These are phyloP conservation scores for Cryptotermes secundus DNA, from an alignment of 1,140 invertebrate genomes.

Conservation along the genomic window DNA sequence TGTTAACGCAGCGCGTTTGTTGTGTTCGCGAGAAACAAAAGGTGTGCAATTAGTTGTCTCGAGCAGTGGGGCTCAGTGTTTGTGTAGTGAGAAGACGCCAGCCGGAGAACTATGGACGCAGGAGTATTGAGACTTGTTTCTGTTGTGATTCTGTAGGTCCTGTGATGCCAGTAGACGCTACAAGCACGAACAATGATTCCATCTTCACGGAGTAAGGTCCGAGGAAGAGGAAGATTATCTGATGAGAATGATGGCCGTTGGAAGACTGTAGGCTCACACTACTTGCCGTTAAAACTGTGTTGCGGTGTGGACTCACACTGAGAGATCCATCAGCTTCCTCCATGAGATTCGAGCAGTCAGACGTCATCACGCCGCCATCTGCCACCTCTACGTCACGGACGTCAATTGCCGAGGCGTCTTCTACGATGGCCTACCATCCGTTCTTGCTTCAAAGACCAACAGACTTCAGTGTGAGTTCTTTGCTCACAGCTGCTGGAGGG, in stretches of 20 bases:
- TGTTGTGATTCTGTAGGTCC: too few relatives aligned
- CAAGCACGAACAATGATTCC: too few relatives aligned
- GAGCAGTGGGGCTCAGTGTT: too few relatives aligned
- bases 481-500: conserved; percentile 70
- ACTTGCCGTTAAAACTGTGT: background rate
- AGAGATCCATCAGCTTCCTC: conserved; percentile 20
- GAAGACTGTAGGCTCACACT: too few relatives aligned
- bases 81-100: too few relatives aligned
- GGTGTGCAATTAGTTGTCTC: too few relatives aligned
- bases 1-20: background rate
- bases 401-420: background rate
- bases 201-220: too few relatives aligned
- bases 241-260: too few relatives aligned
- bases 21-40: background rate
- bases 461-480: conserved; percentile 88
- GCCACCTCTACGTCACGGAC: conserved; percentile 21
- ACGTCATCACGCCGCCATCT: conserved; percentile 12
- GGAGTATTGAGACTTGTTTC: too few relatives aligned
- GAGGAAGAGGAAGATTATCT: too few relatives aligned
- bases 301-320: background rate
- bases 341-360: conserved; percentile 31
- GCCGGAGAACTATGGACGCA: too few relatives aligned
- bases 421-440: conserved; percentile 43
- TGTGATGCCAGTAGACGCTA: too few relatives aligned
- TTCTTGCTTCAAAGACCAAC: conserved; percentile 72